Evolutionary conservation across 2,888 invertebrate genomes (phyloP).

Genomic region (Zhengitettix transpicula): DNA sequence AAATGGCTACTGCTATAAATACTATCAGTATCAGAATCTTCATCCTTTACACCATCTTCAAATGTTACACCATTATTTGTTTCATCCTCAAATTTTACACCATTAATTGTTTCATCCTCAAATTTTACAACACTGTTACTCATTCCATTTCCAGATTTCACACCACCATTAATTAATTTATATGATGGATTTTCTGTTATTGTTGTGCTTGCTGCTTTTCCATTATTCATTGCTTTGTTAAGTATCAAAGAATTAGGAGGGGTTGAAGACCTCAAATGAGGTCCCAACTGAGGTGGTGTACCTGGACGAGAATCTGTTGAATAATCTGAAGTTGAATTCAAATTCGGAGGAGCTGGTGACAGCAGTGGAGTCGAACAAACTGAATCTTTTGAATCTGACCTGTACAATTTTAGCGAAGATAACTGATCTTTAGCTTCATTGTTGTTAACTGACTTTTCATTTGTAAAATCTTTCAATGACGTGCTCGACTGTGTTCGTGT

Average conservation of each 20-base stretch:
- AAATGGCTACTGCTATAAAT: constrained; percentile 7
- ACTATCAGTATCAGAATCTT: constrained; percentile 3
- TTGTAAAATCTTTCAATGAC: too few species aligned
- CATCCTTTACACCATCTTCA: not conserved
- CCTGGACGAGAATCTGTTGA: not conserved
- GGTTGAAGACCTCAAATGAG: too few species aligned
- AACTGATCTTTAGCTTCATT: too few species aligned
- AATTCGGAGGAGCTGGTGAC: too few species aligned
- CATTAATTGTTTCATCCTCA: not conserved
- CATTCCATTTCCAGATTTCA: not conserved
- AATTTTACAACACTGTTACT: not conserved
- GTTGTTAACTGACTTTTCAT: too few species aligned
- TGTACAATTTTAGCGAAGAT: too few species aligned
- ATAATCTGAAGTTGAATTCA: not conserved
- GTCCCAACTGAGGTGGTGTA: too few species aligned
- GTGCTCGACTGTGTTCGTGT: too few species aligned
- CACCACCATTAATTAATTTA: not conserved
- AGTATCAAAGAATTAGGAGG: too few species aligned
- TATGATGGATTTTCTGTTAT: constrained; percentile 4
- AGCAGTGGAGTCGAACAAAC: too few species aligned
- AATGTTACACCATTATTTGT: not conserved
- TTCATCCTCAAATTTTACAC: not conserved
- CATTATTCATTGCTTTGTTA: not conserved
- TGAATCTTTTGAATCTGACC: too few species aligned
- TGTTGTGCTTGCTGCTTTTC: not conserved